Evolutionary conservation across 2,888 invertebrate genomes (phyloP), one percentile per base, ranked within the genome.

Genomic region (Callosobruchus maculatus): DNA sequence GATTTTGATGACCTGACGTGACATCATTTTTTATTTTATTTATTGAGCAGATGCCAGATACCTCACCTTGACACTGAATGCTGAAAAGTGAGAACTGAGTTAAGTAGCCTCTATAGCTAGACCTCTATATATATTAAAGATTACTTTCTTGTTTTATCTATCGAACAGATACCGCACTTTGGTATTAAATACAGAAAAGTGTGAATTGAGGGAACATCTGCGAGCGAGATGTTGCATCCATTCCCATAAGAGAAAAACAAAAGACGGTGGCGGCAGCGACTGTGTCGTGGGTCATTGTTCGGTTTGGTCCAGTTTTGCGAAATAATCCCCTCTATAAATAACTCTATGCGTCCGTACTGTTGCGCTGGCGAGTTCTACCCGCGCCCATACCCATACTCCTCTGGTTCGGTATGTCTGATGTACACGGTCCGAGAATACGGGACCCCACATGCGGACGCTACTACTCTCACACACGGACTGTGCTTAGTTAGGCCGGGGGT

Each of bases 291-390:
- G 49, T 74, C 71, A 75, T 72, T 74, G 72, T 77, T 77, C 78
- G 80, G 80, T 79, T 80, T 78, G 79, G 75, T 80, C 79, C 76
- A 81, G 77, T 79, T 79, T 79, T 74, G 73, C 72, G 71, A 75
- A 77, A 77, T 76, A 75, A 76, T 76, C 73, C 73, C 70, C 73
- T 73, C 75, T 77, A 77, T 77, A 77, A 77, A 77, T 77, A 77
- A 72, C 76, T 70, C 7, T 18, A 49, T 13, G 49, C 49, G 49
- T 49, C 49, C 49, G 49, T 49, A 49, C 13, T 3, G 9, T 9
- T 30, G 30, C 18, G 49, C 49, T 49, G 49, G 49, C 49, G 49
- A 49, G 49, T 49, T 49, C 49, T 13, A 18, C 49, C 13, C 49
- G 49, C 49, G 49, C 49, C 49, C 13, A 49, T 49, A 49, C 1